Evolutionary conservation across 2,888 invertebrate species (phyloP).

Genomic region (Lysandra coridon): DNA sequence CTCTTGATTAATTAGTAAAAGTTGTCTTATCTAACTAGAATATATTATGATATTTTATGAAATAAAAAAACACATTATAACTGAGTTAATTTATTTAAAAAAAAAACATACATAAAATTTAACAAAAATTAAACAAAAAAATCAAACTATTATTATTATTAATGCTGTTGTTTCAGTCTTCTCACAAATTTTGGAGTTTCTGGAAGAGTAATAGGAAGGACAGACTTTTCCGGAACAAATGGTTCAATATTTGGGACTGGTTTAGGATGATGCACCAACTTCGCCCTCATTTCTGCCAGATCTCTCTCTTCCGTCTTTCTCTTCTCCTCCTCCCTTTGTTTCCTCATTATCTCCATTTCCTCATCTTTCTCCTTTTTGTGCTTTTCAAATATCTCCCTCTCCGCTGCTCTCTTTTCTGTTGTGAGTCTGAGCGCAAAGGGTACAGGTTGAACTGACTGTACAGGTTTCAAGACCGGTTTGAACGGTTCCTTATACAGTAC

Average conservation of each 20-base stretch:
- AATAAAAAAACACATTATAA: neutral
- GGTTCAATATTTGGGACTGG: conserved; percentile 79
- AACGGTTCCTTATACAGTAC: conserved; percentile 84
- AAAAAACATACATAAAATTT: too few relatives aligned
- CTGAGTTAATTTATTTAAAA: too few relatives aligned
- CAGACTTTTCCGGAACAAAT: conserved; percentile 74
- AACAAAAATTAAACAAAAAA: too few relatives aligned
- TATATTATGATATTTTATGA: neutral
- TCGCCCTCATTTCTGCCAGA: conserved; percentile 74
- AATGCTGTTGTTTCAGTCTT: conserved; percentile 44
- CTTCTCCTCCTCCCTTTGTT: conserved; percentile 60
- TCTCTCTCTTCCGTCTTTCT: conserved; percentile 74
- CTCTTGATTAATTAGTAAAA: neutral
- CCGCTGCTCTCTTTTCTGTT: conserved; percentile 82
- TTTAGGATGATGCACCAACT: conserved; percentile 82
- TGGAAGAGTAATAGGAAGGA: conserved; percentile 81
- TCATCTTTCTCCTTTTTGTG: conserved; percentile 77
- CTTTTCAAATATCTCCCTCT: conserved; percentile 82
- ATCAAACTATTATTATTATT: too few relatives aligned
- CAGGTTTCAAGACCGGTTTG: conserved; percentile 76
- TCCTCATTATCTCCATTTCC: conserved; percentile 65
- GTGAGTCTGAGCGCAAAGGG: conserved; percentile 84
- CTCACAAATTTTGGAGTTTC: conserved; percentile 81
- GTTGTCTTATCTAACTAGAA: neutral
- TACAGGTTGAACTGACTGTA: conserved; percentile 63